These are phyloP conservation scores for Brachyistius frenatus DNA, from an alignment of 2,113 vertebrate genomes.

Conservation along the genomic window DNA sequence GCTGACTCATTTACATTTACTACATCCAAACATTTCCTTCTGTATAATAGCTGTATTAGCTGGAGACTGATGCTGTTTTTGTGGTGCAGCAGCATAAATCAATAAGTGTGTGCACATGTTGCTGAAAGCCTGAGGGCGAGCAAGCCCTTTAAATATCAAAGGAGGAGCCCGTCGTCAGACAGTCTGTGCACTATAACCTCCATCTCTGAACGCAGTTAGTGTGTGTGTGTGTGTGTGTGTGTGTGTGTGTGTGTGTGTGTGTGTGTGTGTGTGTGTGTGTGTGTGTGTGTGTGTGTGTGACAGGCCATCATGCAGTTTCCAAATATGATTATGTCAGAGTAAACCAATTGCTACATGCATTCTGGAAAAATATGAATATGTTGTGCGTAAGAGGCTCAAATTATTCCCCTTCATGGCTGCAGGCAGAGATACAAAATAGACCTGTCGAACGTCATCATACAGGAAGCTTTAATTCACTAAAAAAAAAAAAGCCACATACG, in stretches of 20 bases:
- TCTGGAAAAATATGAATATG: slow-evolving; percentile 29
- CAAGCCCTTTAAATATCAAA: slow-evolving; percentile 74
- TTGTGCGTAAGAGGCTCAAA: slow-evolving; percentile 61
- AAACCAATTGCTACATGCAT: slow-evolving; percentile 58
- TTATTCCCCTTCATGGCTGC: neutral
- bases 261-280: too few species aligned
- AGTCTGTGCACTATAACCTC: slow-evolving; percentile 65
- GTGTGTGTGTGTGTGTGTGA: too few species aligned
- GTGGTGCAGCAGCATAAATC: slow-evolving; percentile 22
- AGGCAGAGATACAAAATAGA: slow-evolving; percentile 33
- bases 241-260: too few species aligned
- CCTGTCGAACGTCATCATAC: slow-evolving; percentile 12
- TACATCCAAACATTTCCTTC: neutral
- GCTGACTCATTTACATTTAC: neutral
- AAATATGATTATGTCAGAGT: slow-evolving; percentile 66
- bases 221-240: too few species aligned
- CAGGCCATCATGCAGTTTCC: slow-evolving; percentile 26
- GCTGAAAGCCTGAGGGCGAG: slow-evolving; percentile 52
- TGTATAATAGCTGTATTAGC: neutral
- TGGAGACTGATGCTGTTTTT: neutral
- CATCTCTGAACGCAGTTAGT: slow-evolving; percentile 27
- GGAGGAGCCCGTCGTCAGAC: slow-evolving; percentile 19
- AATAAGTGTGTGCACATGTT: slow-evolving; percentile 23
- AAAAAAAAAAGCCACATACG: slow-evolving; percentile 16
- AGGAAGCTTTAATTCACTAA: slow-evolving; percentile 62